Percentiles rank a stretch among this genome's conserved stretches.
Evolutionary conservation across 2,797 vertebrate genomes (phyloP).

Genomic region (Chromis chromis): DNA sequence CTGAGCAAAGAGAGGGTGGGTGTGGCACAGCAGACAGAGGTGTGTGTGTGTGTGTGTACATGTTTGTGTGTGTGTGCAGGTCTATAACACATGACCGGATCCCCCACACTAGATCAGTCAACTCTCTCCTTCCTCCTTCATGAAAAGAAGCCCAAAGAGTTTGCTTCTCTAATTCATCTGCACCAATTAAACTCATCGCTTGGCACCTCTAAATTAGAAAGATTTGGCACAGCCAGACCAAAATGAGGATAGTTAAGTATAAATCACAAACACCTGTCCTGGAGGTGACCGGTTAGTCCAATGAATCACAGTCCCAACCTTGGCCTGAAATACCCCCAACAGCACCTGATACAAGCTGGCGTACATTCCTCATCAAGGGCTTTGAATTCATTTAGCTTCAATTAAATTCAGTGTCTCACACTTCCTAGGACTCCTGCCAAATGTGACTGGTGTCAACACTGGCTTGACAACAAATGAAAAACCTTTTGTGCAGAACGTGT

Average conservation of each 20-base stretch:
- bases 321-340: constrained; percentile 15
- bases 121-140: constrained; percentile 23
- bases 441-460: constrained; percentile 32
- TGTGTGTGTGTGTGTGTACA: constrained; percentile 27
- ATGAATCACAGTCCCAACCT: constrained; percentile 2
- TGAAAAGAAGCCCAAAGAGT: constrained; percentile 11
- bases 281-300: constrained; percentile 12
- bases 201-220: background rate
- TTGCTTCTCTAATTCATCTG: constrained; percentile 21
- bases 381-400: constrained; percentile 34
- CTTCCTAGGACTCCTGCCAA: constrained; percentile 45
- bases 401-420: constrained; percentile 21
- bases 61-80: constrained; percentile 20
- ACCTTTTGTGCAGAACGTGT: background rate
- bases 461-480: constrained; percentile 26
- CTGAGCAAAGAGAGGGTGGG: constrained; percentile 64
- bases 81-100: constrained; percentile 54
- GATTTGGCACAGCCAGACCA: constrained; percentile 23
- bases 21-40: constrained; percentile 47
- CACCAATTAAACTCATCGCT: constrained; percentile 24
- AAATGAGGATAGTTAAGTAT: constrained; percentile 21
- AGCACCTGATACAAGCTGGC: constrained; percentile 23
- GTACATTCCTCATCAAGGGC: constrained; percentile 13
- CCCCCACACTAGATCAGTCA: constrained; percentile 8
- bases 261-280: constrained; percentile 45